Evolutionary conservation across 2,888 invertebrate genomes (phyloP).

Genomic region (Phlogophora meticulosa): DNA sequence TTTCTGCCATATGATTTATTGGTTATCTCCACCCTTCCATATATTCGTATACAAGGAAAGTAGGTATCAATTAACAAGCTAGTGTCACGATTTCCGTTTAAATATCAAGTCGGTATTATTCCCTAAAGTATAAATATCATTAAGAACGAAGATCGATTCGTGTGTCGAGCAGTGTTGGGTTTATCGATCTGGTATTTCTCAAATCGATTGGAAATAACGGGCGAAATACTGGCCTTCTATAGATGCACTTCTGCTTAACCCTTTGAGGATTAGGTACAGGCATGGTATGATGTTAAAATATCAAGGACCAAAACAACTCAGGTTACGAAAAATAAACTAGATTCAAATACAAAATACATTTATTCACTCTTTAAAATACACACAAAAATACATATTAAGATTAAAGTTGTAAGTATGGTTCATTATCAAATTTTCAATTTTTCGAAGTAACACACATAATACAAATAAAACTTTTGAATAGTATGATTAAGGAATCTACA

Average conservation of each 20-base stretch:
- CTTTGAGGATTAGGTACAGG: too few relatives aligned
- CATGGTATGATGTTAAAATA: too few relatives aligned
- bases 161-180: too few relatives aligned
- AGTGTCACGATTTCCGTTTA: background rate
- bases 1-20: constrained; percentile 15
- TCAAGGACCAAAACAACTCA: background rate
- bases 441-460: background rate
- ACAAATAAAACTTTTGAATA: background rate
- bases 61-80: background rate
- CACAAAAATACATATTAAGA: constrained; percentile 12
- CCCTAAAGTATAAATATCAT: too few relatives aligned
- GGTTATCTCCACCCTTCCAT: background rate
- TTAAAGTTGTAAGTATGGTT: background rate
- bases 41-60: background rate
- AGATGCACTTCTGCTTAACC: too few relatives aligned
- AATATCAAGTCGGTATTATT: background rate
- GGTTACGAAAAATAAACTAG: background rate
- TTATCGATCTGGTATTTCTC: too few relatives aligned
- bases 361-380: constrained; percentile 22
- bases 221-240: too few relatives aligned
- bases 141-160: too few relatives aligned
- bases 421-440: background rate
- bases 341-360: constrained; percentile 28
- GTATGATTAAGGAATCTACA: background rate
- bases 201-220: too few relatives aligned